A percentile compares a stretch with the other conserved stretches of the same genome.
These are phyloP conservation scores for Tribolium castaneum DNA, from an alignment of 1,140 invertebrate genomes.

Conservation along the genomic window DNA sequence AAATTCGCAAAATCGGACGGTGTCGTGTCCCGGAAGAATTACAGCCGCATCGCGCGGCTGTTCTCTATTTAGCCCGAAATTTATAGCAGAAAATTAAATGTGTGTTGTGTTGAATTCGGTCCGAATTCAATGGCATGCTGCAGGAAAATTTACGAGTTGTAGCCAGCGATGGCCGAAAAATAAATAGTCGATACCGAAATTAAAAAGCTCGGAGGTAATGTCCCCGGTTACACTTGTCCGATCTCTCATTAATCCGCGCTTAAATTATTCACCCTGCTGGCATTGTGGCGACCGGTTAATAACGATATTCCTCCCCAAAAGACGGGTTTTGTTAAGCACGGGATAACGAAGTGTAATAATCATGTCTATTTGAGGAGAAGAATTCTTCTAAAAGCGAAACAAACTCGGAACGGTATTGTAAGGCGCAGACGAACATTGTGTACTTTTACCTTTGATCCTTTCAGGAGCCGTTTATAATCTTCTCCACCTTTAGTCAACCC, in stretches of 20 bases:
- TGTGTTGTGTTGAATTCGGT: slow-evolving; percentile 49
- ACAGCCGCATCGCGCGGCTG: slow-evolving; percentile 30
- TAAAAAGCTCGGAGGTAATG: slow-evolving; percentile 36
- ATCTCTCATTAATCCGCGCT: slow-evolving; percentile 1
- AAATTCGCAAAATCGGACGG: slow-evolving; percentile 47
- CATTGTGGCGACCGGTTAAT: background rate
- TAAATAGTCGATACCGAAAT: slow-evolving; percentile 43
- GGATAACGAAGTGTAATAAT: slow-evolving; percentile 34
- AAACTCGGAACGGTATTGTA: slow-evolving; percentile 19
- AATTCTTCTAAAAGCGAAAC: slow-evolving; percentile 19
- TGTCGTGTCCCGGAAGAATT: slow-evolving; percentile 43
- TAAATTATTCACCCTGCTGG: slow-evolving; percentile 19
- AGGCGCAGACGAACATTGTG: slow-evolving; percentile 17
- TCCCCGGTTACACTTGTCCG: slow-evolving; percentile 32
- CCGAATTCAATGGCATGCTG: slow-evolving; percentile 47
- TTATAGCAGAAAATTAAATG: slow-evolving; percentile 54
- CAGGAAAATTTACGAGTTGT: slow-evolving; percentile 46
- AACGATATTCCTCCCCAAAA: slow-evolving; percentile 12
- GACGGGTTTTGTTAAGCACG: slow-evolving; percentile 12
- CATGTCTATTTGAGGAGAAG: slow-evolving; percentile 16
- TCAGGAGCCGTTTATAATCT: slow-evolving; percentile 28
- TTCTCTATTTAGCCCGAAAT: slow-evolving; percentile 51
- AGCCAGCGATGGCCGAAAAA: slow-evolving; percentile 40
- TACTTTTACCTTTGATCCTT: slow-evolving; percentile 34
- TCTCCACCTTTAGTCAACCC: background rate